Percentiles rank a stretch among this genome's conserved stretches.
These are phyloP conservation scores for Pachyrhynchus sulphureomaculatus DNA, from an alignment of 1,140 invertebrate species.

Conservation along the genomic window DNA sequence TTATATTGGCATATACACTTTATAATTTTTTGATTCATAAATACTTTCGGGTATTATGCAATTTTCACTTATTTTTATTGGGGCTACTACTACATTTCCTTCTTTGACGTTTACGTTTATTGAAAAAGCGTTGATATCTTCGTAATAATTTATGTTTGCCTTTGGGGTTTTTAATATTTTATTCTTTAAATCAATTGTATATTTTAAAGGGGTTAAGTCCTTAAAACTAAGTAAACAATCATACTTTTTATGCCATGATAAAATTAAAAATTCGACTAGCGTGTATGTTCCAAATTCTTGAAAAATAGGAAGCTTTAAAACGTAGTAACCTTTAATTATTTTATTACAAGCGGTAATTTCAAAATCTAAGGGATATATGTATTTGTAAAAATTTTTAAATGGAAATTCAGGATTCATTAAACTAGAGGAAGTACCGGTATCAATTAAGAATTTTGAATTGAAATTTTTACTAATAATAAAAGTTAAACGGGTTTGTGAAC, in stretches of 20 bases:
- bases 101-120: background rate
- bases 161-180: background rate
- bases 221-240: background rate
- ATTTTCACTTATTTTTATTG: background rate
- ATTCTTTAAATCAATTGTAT: constrained; percentile 1
- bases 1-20: background rate
- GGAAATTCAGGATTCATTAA: constrained; percentile 10
- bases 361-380: background rate
- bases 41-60: background rate
- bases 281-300: background rate
- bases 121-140: background rate
- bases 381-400: background rate
- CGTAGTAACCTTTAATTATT: background rate
- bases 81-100: background rate
- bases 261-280: constrained; percentile 4
- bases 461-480: background rate
- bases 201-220: background rate
- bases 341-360: constrained; percentile 6
- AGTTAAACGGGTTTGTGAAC: background rate
- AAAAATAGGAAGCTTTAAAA: constrained; percentile 1
- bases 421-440: constrained; percentile 8
- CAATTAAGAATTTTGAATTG: background rate
- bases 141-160: background rate
- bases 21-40: background rate
- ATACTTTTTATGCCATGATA: background rate